Base-by-base conservation (phyloP, 2,888 invertebrate genomes). In the Apodemia mormo region DNA sequence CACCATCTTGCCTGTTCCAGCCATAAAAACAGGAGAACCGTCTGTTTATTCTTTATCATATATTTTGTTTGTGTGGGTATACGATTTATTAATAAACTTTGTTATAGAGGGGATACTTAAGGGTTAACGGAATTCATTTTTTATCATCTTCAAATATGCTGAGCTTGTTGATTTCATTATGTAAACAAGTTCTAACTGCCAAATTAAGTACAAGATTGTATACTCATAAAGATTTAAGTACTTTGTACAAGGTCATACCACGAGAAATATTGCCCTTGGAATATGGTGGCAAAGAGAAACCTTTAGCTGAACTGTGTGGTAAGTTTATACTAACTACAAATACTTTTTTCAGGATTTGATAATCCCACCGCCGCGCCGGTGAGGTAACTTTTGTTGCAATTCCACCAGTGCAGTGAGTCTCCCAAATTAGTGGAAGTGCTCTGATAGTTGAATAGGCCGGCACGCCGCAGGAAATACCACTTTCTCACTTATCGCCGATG, bases 101-200 rank as follows among this genome's bases (percentile, higher is more conserved):
- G n/a, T n/a, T 52, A 12, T 52, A 52, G n/a, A 52, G n/a, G 7
- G 52, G 52, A n/a, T 14, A 2, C 52, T 52, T 52, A 52, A 84
- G 88, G 74, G 71, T 93, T 56, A 89, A 87, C 70, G 82, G 80
- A 0, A 81, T 93, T 2, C 87, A 92, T 70, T 76, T 93, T 9
- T 71, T 94, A 29, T 87, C 91, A 45, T 70, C 82, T 0, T 89
- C 90, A 0, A 86, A 85, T 67, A 79, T 88, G 61, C 79, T 93
- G 0, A 85, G 89, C 52, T 79, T 84, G 4, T 22, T 93, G 0
- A 71, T 92, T 1, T 76, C 77, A 1, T 64, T 93, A 9, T 56
- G 90, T 0, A 93, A 87, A 73, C 85, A 83, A 72, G 73, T 83
- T 0, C 66, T 86, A 5, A 84, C 79, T 58, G 76, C 78, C 0